Conservation (phyloP, 30 jellyfish, hydroid and myxozoan genomes). For the Aurelia sp. region DNA sequence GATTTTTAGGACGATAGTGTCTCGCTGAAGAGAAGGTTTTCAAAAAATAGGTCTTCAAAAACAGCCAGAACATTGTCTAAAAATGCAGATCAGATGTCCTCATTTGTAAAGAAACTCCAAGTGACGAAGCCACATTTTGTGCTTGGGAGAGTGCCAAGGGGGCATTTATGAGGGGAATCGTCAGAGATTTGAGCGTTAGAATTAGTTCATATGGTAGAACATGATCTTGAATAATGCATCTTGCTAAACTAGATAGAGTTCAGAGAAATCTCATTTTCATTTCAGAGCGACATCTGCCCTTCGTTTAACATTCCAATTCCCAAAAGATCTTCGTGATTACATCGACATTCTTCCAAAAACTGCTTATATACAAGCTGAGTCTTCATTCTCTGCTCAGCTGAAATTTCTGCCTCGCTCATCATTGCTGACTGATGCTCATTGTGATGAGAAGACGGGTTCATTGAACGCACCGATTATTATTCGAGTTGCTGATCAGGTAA, state of each 20-base stretch:
- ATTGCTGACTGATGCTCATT: constrained; percentile 66
- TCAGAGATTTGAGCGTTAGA: no score
- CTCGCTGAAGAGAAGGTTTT: no score
- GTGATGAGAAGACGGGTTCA: constrained; percentile 43
- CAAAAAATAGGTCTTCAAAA: no score
- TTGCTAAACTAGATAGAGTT: no score
- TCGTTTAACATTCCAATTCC: constrained; percentile 88
- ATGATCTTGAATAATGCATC: no score
- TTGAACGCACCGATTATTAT: constrained; percentile 83
- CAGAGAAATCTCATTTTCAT: neutral
- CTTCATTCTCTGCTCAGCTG: constrained; percentile 96
- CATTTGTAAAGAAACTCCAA: neutral
- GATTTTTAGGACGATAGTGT: no score
- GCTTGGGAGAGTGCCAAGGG: no score
- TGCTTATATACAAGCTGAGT: constrained; percentile 97
- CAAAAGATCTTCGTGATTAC: constrained; percentile 86
- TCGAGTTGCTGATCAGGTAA: constrained; percentile 98
- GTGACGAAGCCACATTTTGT: neutral
- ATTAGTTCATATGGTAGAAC: no score
- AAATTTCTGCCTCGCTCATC: constrained; percentile 90
- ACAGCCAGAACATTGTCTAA: no score
- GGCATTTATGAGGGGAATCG: no score
- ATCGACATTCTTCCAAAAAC: constrained; percentile 92
- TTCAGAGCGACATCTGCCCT: constrained; percentile 96
- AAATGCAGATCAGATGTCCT: no score